Evolutionary conservation across 1,140 invertebrate species (phyloP).

Genomic region (Drosophila micromelanica): DNA sequence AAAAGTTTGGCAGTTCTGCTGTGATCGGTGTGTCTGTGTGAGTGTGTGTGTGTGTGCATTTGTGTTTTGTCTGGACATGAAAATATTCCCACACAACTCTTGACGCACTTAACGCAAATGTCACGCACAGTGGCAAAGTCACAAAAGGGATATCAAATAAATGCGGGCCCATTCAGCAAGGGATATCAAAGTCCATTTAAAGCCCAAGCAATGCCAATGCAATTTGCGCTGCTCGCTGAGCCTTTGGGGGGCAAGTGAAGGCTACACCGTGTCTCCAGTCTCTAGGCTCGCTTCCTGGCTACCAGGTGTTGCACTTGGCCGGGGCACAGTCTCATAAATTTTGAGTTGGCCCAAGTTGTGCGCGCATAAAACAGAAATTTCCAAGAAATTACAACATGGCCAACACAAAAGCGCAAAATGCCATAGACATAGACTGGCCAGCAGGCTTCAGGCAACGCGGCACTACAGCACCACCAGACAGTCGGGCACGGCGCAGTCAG

Average conservation of each 20-base stretch:
- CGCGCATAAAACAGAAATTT: constrained; percentile 75
- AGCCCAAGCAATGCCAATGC: constrained; percentile 33
- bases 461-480: constrained; percentile 38
- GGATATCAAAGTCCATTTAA: constrained; percentile 45
- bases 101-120: constrained; percentile 76
- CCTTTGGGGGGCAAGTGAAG: constrained; percentile 38
- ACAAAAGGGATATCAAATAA: constrained; percentile 75
- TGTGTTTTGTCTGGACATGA: constrained; percentile 23
- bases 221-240: constrained; percentile 34
- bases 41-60: neutral
- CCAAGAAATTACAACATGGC: constrained; percentile 79
- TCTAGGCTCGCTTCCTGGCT: constrained; percentile 43
- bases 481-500: constrained; percentile 33
- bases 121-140: constrained; percentile 76
- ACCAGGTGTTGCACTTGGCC: constrained; percentile 78
- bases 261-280: constrained; percentile 4
- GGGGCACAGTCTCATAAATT: constrained; percentile 71
- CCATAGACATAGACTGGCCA: constrained; percentile 34
- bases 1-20: constrained; percentile 55
- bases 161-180: constrained; percentile 71
- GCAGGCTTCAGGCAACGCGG: constrained; percentile 19
- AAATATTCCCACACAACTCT: constrained; percentile 69
- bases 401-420: constrained; percentile 52
- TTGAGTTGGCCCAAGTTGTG: constrained; percentile 65
- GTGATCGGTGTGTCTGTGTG: neutral